A percentile compares a stretch with the other conserved stretches of the same genome.
Conservation (phyloP, 2,113 vertebrate genomes). For the Saiga tatarica region DNA sequence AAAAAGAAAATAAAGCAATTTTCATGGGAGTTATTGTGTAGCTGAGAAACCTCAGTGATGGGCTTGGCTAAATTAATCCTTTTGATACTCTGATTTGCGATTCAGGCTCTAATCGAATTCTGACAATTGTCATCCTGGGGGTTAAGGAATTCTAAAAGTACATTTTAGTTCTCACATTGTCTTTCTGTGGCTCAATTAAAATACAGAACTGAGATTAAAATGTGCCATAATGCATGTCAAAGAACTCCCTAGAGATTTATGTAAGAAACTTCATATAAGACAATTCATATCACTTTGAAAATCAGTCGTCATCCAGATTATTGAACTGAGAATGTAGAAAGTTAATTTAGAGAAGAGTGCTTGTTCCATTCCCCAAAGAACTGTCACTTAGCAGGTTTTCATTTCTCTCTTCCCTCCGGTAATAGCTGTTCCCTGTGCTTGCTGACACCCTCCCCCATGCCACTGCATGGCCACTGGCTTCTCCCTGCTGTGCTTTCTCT, state of each 20-base stretch:
- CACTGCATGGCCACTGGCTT: neutral
- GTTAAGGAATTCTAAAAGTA: constrained; percentile 24
- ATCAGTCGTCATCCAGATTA: neutral
- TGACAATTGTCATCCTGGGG: neutral
- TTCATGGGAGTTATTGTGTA: neutral
- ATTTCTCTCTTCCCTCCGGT: neutral
- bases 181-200: neutral
- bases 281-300: neutral
- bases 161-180: constrained; percentile 3
- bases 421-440: neutral
- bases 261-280: neutral
- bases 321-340: neutral
- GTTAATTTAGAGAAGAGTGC: neutral
- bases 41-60: neutral
- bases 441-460: neutral
- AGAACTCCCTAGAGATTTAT: neutral
- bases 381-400: neutral
- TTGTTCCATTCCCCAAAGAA: neutral
- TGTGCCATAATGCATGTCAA: neutral
- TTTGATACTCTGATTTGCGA: neutral
- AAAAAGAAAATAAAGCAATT: neutral
- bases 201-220: constrained; percentile 1
- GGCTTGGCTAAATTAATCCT: neutral
- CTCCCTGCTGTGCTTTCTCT: neutral
- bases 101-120: neutral